phyloP scores from a whole-genome alignment of 2,797 vertebrate species.

The Cryptoprocta ferox region DNA sequence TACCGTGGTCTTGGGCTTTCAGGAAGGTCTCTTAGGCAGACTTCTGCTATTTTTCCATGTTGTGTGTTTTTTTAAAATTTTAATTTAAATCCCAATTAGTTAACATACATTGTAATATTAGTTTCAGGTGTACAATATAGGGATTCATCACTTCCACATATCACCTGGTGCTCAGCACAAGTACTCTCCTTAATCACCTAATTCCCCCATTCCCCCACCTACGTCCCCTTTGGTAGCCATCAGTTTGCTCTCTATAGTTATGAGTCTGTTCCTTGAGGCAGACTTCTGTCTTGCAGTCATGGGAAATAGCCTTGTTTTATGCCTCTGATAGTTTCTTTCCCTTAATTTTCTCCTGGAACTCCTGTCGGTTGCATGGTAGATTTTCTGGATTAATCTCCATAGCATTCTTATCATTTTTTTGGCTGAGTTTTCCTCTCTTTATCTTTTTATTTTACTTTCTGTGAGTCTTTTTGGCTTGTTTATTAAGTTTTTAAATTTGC shows the following conservation, averaged over 20 bases:
- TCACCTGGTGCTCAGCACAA: not conserved
- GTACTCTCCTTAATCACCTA: not conserved
- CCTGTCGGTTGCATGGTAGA: not conserved
- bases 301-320: not conserved
- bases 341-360: not conserved
- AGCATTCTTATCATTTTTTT: not conserved
- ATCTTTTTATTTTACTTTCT: constrained; percentile 1
- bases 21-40: not conserved
- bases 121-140: not conserved
- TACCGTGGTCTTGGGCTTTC: rapidly evolving
- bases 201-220: not conserved
- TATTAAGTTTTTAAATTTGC: not conserved
- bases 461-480: not conserved
- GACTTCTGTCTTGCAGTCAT: not conserved
- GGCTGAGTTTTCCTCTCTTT: not conserved
- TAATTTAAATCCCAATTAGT: not conserved
- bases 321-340: not conserved
- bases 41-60: not conserved
- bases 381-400: not conserved
- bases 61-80: not conserved
- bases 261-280: not conserved
- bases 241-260: not conserved
- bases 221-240: not conserved
- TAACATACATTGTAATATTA: not conserved
- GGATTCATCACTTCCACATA: not conserved